phyloP scores from a whole-genome alignment of 2,888 invertebrate species.

The Agonopterix arenella region DNA sequence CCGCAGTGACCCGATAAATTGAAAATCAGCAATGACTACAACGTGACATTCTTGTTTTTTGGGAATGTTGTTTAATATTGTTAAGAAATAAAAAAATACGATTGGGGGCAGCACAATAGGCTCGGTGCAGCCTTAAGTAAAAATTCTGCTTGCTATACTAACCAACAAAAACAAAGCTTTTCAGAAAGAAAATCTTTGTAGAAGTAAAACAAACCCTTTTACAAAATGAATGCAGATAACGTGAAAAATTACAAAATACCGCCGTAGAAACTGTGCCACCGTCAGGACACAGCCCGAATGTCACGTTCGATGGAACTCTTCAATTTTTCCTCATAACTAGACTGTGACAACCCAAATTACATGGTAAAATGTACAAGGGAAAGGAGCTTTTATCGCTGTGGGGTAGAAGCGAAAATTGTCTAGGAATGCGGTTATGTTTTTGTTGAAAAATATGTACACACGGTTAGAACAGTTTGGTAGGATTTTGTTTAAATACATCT shows the following conservation, averaged over 20 bases:
- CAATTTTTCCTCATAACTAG: constrained; percentile 38
- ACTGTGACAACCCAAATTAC: constrained; percentile 29
- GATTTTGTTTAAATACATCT: too few relatives aligned
- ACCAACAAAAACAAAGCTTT: neutral
- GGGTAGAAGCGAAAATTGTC: constrained; percentile 7
- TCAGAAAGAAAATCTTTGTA: neutral
- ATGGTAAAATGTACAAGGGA: constrained; percentile 9
- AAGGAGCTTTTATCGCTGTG: constrained; percentile 12
- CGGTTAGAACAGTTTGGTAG: neutral
- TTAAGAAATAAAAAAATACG: too few relatives aligned
- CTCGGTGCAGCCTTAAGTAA: too few relatives aligned
- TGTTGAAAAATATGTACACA: neutral
- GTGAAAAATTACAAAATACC: constrained; percentile 14
- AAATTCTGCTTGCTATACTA: neutral
- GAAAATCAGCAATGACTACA: too few relatives aligned
- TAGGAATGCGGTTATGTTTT: constrained; percentile 1
- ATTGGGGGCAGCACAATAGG: too few relatives aligned
- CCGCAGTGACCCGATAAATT: too few relatives aligned
- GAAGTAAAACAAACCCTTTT: neutral
- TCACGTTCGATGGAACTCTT: constrained; percentile 25
- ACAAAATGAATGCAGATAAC: constrained; percentile 3
- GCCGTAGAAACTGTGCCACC: constrained; percentile 1
- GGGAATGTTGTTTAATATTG: too few relatives aligned
- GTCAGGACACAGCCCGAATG: constrained; percentile 17
- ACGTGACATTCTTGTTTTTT: too few relatives aligned